These are phyloP conservation scores for Pelvicachromis taeniatus DNA, from an alignment of 2,113 vertebrate genomes.

Conservation along the genomic window DNA sequence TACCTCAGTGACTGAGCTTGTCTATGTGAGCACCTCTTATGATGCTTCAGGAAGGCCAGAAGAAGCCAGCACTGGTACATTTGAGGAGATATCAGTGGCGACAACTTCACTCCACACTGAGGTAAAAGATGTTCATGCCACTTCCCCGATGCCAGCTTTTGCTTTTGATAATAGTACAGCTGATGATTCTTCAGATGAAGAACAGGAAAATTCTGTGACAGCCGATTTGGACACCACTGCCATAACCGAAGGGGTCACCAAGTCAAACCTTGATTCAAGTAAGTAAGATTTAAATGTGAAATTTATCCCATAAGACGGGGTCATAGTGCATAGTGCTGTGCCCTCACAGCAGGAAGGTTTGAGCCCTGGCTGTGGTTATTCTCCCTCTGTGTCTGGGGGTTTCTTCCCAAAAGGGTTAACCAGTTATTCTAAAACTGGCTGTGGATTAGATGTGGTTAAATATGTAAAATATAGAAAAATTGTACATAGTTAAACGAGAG, in stretches of 20 bases:
- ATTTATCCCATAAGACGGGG: neutral
- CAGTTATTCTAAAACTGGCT: neutral
- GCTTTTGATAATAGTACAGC: neutral
- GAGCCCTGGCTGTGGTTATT: neutral
- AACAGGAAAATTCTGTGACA: neutral
- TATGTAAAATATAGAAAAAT: neutral
- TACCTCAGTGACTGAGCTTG: neutral
- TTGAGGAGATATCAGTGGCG: neutral
- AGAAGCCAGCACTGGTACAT: neutral
- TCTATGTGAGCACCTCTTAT: neutral
- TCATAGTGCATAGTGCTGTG: accelerated
- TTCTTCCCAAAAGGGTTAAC: neutral
- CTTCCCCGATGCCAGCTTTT: neutral
- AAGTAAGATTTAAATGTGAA: neutral
- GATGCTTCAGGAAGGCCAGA: neutral
- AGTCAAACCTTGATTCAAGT: neutral
- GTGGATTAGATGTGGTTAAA: neutral
- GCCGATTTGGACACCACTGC: neutral
- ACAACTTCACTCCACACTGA: neutral
- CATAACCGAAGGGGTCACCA: neutral
- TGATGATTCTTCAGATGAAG: neutral
- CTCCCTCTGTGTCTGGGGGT: neutral
- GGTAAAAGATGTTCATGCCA: neutral
- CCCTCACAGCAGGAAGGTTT: neutral
- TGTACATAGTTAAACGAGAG: neutral